These are phyloP conservation scores for Trichomycterus rosablanca DNA, from an alignment of 2,113 vertebrate species.

Conservation along the genomic window DNA sequence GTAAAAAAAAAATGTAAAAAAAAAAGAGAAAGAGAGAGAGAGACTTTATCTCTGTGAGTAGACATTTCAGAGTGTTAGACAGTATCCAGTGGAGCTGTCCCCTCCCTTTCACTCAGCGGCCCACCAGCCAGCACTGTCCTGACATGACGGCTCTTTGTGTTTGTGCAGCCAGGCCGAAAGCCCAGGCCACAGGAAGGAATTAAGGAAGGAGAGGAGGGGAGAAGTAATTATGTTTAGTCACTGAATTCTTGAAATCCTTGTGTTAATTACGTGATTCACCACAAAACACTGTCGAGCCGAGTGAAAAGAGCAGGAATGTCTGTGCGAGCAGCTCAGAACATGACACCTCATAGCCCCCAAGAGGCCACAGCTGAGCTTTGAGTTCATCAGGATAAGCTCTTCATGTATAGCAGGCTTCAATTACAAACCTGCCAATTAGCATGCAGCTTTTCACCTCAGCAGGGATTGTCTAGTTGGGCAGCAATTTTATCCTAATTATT, in stretches of 20 bases:
- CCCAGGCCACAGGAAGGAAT: slow-evolving; percentile 71
- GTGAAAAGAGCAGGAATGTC: slow-evolving; percentile 75
- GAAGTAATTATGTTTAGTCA: slow-evolving; percentile 93
- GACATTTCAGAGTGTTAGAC: slow-evolving; percentile 8
- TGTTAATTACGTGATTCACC: slow-evolving; percentile 78
- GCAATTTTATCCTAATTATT: slow-evolving; percentile 36
- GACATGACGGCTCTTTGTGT: slow-evolving; percentile 85
- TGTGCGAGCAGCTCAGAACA: slow-evolving; percentile 49
- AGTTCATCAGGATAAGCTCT: slow-evolving; percentile 35
- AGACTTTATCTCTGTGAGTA: too few species aligned
- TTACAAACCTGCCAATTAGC: slow-evolving; percentile 40
- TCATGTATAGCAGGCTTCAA: slow-evolving; percentile 36
- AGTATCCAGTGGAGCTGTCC: slow-evolving; percentile 65
- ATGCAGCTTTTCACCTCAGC: slow-evolving; percentile 25
- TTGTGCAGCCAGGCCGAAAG: slow-evolving; percentile 89
- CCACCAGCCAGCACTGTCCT: slow-evolving; percentile 82
- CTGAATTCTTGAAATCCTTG: slow-evolving; percentile 84
- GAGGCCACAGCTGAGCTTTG: slow-evolving; percentile 33
- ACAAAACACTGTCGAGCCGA: slow-evolving; percentile 75
- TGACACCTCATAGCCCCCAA: slow-evolving; percentile 48
- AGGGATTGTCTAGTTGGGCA: slow-evolving; percentile 21
- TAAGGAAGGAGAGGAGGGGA: slow-evolving; percentile 74
- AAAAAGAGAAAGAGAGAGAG: too few species aligned
- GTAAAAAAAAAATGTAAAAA: too few species aligned
- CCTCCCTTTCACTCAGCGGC: slow-evolving; percentile 77